Conservation (phyloP, 2,113 vertebrate species). For the Takifugu bimaculatus region DNA sequence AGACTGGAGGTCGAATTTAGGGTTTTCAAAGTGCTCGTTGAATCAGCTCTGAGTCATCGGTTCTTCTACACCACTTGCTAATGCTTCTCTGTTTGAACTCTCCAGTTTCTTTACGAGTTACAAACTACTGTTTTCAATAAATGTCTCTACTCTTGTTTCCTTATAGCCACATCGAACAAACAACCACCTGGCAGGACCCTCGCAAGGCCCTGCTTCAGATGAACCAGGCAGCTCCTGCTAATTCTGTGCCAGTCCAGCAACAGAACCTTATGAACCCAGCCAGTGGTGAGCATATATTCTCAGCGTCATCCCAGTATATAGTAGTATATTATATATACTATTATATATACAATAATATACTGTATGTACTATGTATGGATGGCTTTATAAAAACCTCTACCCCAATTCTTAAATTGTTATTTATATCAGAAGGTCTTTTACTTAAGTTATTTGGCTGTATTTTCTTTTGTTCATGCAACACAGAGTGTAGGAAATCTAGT, state of each 20-base stretch:
- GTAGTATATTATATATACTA: too few species aligned
- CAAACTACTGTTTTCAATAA: not conserved
- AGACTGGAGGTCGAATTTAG: not conserved
- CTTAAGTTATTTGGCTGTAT: not conserved
- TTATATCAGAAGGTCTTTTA: too few species aligned
- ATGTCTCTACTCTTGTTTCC: conserved; percentile 32
- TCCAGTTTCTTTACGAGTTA: not conserved
- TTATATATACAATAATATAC: too few species aligned
- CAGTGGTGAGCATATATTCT: conserved; percentile 75
- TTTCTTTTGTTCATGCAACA: not conserved
- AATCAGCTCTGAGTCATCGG: conserved; percentile 34
- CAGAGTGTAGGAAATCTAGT: conserved; percentile 9
- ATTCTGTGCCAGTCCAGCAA: conserved; percentile 79
- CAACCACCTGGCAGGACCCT: conserved; percentile 97
- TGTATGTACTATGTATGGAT: too few species aligned
- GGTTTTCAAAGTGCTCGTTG: conserved; percentile 24
- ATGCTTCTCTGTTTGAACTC: conserved; percentile 1
- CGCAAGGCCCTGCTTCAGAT: conserved; percentile 93
- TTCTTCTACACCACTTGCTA: conserved; percentile 25
- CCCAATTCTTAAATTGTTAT: too few species aligned
- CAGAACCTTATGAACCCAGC: conserved; percentile 89
- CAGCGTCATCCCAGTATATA: too few species aligned
- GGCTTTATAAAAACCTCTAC: too few species aligned
- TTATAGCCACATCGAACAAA: conserved; percentile 91
- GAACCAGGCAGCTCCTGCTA: conserved; percentile 84